Percentiles rank a stretch among this genome's conserved stretches.
These are phyloP conservation scores for Tamandua tetradactyla DNA, from an alignment of 2,797 vertebrate genomes.

Conservation along the genomic window DNA sequence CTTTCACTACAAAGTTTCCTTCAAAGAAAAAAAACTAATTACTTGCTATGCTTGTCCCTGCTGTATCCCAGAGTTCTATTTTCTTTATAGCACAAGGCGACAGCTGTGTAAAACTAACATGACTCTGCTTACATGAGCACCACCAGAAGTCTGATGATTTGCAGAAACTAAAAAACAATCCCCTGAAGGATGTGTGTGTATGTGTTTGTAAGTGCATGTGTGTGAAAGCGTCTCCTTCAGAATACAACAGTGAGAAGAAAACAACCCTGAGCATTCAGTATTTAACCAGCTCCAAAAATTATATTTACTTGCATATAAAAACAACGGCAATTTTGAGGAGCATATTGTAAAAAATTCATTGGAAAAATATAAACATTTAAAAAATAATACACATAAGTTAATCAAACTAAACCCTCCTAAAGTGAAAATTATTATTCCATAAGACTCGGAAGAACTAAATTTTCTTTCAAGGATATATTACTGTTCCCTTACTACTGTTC, in stretches of 20 bases:
- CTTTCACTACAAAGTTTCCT: slow-evolving; percentile 16
- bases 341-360: not conserved
- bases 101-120: not conserved
- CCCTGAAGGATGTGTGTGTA: not conserved
- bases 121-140: not conserved
- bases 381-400: slow-evolving; percentile 1
- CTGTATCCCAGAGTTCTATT: not conserved
- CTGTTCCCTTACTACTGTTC: not conserved
- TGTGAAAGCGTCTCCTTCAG: not conserved
- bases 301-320: slow-evolving; percentile 38
- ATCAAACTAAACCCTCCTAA: not conserved
- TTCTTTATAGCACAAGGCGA: not conserved
- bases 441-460: not conserved
- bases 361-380: not conserved
- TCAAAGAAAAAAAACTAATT: not conserved
- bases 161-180: slow-evolving; percentile 28
- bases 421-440: not conserved
- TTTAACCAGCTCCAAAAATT: not conserved
- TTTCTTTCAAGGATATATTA: not conserved
- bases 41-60: not conserved
- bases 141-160: not conserved
- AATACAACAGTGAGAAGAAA: slow-evolving; percentile 41
- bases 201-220: not conserved
- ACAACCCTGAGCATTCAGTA: not conserved
- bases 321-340: not conserved